phyloP scores from a whole-genome alignment of 2,888 invertebrate genomes.

The Clusia tigrina region DNA sequence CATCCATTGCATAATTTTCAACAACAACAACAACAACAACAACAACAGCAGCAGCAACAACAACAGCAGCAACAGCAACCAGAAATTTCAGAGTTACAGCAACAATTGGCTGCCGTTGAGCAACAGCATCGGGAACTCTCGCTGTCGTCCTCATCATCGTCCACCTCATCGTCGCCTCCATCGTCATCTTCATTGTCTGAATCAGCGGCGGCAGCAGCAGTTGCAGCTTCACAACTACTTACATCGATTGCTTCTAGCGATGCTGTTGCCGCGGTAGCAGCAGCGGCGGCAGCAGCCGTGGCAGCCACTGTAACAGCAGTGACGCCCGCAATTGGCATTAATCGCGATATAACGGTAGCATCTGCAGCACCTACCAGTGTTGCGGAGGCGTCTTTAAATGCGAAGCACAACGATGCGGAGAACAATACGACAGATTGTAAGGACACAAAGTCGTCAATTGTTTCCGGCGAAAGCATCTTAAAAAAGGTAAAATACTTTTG shows the following conservation, averaged over 20 bases:
- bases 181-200: conserved; percentile 44
- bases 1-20: conserved; percentile 59
- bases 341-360: conserved; percentile 26
- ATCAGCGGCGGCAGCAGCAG: conserved; percentile 52
- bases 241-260: conserved; percentile 48
- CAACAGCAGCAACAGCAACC: conserved; percentile 44
- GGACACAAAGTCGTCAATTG: conserved; percentile 31
- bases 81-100: conserved; percentile 52
- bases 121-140: conserved; percentile 51
- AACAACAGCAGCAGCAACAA: conserved; percentile 39
- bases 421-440: conserved; percentile 32
- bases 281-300: conserved; percentile 44
- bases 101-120: conserved; percentile 51
- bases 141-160: conserved; percentile 41
- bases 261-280: conserved; percentile 55
- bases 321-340: conserved; percentile 15
- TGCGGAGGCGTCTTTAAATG: conserved; percentile 34
- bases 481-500: conserved; percentile 38
- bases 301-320: conserved; percentile 42
- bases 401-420: conserved; percentile 31
- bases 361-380: conserved; percentile 24
- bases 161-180: conserved; percentile 43
- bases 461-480: conserved; percentile 39
- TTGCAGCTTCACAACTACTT: conserved; percentile 59
- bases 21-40: conserved; percentile 57